phyloP scores from a whole-genome alignment of 2,797 vertebrate species.

The Ambastaia sidthimunki region DNA sequence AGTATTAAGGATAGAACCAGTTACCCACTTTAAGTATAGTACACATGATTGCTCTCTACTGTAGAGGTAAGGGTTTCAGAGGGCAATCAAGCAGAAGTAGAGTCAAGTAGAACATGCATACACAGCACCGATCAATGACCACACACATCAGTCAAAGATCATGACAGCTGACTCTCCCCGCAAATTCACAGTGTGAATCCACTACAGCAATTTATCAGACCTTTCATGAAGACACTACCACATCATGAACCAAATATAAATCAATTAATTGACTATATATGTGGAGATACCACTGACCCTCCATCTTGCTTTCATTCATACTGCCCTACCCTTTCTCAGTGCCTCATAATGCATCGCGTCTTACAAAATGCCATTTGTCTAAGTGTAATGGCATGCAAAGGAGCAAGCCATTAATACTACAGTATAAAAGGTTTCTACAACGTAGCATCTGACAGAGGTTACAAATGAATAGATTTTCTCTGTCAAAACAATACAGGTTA shows the following conservation, averaged over 20 bases:
- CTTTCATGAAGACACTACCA: constrained; percentile 9
- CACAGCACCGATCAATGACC: constrained; percentile 28
- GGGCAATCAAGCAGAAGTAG: constrained; percentile 6
- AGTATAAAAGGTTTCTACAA: constrained; percentile 23
- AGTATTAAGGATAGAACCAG: background rate
- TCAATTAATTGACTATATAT: constrained; percentile 10
- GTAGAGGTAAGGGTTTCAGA: background rate
- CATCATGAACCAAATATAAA: constrained; percentile 10
- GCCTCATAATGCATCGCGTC: background rate
- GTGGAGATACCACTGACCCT: background rate
- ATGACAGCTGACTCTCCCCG: constrained; percentile 30
- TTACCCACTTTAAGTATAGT: background rate
- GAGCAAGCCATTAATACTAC: constrained; percentile 63
- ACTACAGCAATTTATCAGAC: constrained; percentile 29
- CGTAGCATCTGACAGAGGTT: constrained; percentile 55
- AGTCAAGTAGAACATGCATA: constrained; percentile 4
- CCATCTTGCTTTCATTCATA: background rate
- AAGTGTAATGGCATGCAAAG: constrained; percentile 65
- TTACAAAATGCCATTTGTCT: constrained; percentile 24
- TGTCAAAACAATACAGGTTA: constrained; percentile 73
- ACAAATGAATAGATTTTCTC: constrained; percentile 65
- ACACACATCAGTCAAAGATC: constrained; percentile 34
- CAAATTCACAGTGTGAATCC: constrained; percentile 9
- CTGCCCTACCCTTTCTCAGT: background rate
- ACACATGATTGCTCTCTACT: background rate